phyloP scores from a whole-genome alignment of 2,113 vertebrate genomes.

The Phyllostomus discolor region DNA sequence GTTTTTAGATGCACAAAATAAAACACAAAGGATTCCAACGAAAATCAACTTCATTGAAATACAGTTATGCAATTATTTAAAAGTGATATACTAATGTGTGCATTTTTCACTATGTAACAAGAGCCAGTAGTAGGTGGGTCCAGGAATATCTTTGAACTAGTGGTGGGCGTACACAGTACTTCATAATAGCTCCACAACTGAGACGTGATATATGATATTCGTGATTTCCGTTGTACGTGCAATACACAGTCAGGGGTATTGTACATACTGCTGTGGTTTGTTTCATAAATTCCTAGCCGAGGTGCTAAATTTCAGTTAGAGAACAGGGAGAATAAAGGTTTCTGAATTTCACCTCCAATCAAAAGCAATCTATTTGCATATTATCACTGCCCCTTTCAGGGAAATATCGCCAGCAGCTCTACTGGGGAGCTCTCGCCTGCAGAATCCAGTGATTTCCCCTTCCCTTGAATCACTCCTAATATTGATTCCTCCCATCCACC shows the following conservation, averaged over 20 bases:
- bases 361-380: neutral
- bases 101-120: neutral
- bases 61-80: neutral
- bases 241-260: neutral
- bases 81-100: neutral
- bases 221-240: neutral
- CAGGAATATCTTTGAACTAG: neutral
- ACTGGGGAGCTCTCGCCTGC: accelerated
- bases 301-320: neutral
- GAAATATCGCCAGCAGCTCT: neutral
- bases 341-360: neutral
- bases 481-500: neutral
- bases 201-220: neutral
- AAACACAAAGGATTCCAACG: neutral
- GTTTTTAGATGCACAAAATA: neutral
- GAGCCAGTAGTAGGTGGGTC: neutral
- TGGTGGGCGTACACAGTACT: neutral
- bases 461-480: neutral
- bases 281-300: neutral
- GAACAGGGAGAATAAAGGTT: neutral
- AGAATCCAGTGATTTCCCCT: neutral
- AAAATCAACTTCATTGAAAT: neutral
- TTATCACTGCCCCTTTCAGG: too few relatives aligned
- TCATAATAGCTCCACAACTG: neutral
- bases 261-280: neutral